These are phyloP conservation scores for Stigmatopora argus DNA, from an alignment of 2,113 vertebrate species.

Conservation along the genomic window DNA sequence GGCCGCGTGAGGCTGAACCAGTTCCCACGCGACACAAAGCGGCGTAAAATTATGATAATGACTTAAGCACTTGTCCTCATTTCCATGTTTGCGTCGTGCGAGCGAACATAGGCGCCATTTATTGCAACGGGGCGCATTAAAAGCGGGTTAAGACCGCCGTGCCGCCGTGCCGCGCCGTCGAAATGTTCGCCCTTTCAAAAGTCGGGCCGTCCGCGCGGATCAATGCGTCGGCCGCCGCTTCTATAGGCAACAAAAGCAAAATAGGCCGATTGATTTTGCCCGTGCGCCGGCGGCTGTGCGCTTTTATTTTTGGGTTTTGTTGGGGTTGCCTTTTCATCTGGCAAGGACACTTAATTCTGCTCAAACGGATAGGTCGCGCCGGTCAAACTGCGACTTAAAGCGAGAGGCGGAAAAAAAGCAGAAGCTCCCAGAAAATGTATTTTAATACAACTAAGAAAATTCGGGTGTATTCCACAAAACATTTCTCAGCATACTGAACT, in stretches of 20 bases:
- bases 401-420: conserved; percentile 55
- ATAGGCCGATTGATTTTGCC: conserved; percentile 67
- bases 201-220: conserved; percentile 15
- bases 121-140: conserved; percentile 43
- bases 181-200: not conserved
- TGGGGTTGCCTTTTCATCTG: conserved; percentile 69
- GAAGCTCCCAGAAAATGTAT: conserved; percentile 22
- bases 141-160: conserved; percentile 23
- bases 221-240: conserved; percentile 52
- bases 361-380: conserved; percentile 64
- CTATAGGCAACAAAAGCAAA: conserved; percentile 45
- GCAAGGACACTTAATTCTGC: conserved; percentile 71
- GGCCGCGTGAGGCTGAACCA: conserved; percentile 63
- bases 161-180: not conserved
- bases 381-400: conserved; percentile 66
- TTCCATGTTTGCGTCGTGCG: conserved; percentile 58
- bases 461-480: not conserved
- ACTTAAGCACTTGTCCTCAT: conserved; percentile 71
- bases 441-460: not conserved
- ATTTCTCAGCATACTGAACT: not conserved
- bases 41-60: conserved; percentile 76
- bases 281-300: conserved; percentile 49
- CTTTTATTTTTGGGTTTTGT: conserved; percentile 49
- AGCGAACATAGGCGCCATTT: conserved; percentile 38
- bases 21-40: conserved; percentile 71